Conservation (phyloP, 2,113 vertebrate genomes). For the Pseudorectes ferrugineus region DNA sequence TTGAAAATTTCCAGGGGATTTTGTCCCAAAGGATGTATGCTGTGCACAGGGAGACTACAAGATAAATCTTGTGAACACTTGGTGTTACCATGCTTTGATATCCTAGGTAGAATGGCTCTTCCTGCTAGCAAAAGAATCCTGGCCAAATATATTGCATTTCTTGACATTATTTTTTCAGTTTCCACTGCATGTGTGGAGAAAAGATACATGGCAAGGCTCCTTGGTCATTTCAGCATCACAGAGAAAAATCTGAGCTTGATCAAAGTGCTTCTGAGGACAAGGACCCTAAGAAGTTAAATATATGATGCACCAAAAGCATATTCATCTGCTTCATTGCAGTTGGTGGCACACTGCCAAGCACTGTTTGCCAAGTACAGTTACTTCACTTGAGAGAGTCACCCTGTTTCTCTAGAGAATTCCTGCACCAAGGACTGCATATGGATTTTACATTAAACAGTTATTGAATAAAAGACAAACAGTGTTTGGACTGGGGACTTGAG, state of each 20-base stretch:
- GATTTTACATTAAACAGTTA: slow-evolving; percentile 52
- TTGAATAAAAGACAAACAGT: slow-evolving; percentile 43
- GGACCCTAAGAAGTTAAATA: slow-evolving; percentile 43
- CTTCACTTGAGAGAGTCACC: slow-evolving; percentile 62
- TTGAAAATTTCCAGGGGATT: not conserved
- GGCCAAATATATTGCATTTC: not conserved
- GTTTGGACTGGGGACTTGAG: not conserved
- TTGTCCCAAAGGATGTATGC: not conserved
- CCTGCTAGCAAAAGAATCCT: not conserved
- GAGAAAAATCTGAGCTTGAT: not conserved
- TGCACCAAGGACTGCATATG: slow-evolving; percentile 56
- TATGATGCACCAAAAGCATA: slow-evolving; percentile 19
- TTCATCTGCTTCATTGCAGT: slow-evolving; percentile 46
- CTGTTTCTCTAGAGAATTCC: slow-evolving; percentile 47
- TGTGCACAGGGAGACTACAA: not conserved
- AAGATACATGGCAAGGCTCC: not conserved
- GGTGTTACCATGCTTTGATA: not conserved
- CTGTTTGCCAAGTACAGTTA: slow-evolving; percentile 57
- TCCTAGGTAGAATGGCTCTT: not conserved
- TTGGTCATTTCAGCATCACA: not conserved
- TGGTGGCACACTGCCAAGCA: slow-evolving; percentile 43
- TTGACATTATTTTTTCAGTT: not conserved
- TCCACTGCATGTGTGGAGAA: not conserved
- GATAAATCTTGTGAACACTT: not conserved
- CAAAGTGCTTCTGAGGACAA: slow-evolving; percentile 38